Evolutionary conservation across 2,113 vertebrate genomes (phyloP), one percentile per base, ranked within the genome.

Genomic region (Tretioscincus oriximinensis): DNA sequence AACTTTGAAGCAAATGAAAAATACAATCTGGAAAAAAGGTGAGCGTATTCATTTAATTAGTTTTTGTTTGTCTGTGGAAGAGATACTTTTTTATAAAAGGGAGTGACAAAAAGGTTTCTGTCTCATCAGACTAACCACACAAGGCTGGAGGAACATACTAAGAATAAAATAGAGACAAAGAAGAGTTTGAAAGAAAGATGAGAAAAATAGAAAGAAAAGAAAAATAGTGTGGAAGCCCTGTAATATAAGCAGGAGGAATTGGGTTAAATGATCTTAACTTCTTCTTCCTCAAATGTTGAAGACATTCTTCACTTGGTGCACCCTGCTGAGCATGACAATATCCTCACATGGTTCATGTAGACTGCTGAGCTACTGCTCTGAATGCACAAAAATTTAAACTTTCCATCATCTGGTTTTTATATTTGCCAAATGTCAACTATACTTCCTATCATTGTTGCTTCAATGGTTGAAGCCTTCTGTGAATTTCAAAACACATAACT

Each of bases 401-500:
- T 92, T 87, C 92, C 90, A 91, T 94, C 93, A 94, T 94, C 93
- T 94, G 93, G 90, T 94, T 94, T 92, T 92, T 91, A 94, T 94
- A 94, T 94, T 90, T 89, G 83, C 84, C 76, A 90, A 93, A 90
- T 88, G 90, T 92, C 93, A 92, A 86, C 90, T 93, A 85, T 90
- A 90, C 87, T 91, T 93, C 91, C 91, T 88, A 92, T 91, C 93
- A 87, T 90, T 89, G 86, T 88, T 91, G 87, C 78, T 92, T 89
- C 90, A 91, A 90, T 80, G 90, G 84, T 84, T 85, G 81, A 88
- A 89, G 88, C 87, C 91, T 90, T 94, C 90, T 88, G 86, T 91
- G 92, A 93, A 87, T 92, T 92, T 93, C 88, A 87, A 92, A 93
- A 93, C 87, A 87, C 85, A 91, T 90, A 93, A 92, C 91, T 93